Conservation (phyloP, 2,113 vertebrate genomes). For the Egretta garzetta region DNA sequence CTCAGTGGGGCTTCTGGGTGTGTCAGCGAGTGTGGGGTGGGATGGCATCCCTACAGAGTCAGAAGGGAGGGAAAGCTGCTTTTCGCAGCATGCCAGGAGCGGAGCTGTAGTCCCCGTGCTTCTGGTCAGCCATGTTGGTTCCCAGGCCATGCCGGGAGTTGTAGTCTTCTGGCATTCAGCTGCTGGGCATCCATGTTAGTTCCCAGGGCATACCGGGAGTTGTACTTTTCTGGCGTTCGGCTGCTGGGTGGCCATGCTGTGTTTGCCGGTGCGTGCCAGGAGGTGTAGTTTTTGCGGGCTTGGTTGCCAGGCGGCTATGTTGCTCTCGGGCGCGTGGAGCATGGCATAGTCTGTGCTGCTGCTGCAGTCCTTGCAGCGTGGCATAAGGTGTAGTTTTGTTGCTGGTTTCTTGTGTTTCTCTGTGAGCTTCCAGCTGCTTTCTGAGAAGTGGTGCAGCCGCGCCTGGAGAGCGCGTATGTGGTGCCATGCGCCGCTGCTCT, state of each 20-base stretch:
- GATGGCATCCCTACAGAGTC: background rate
- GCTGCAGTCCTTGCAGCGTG: background rate
- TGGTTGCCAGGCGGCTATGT: background rate
- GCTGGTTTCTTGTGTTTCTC: background rate
- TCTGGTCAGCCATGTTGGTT: background rate
- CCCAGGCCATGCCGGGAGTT: background rate
- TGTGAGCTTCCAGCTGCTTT: background rate
- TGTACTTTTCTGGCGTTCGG: background rate
- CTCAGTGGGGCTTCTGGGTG: too few relatives aligned
- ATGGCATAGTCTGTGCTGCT: background rate
- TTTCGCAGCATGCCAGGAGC: background rate
- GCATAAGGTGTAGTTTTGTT: background rate
- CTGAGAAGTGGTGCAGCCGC: too few relatives aligned
- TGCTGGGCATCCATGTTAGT: background rate
- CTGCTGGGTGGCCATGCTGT: background rate
- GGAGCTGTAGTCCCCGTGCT: background rate
- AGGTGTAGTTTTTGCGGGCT: background rate
- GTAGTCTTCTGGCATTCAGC: background rate
- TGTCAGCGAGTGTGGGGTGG: accelerated
- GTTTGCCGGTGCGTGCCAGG: background rate
- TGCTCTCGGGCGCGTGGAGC: background rate
- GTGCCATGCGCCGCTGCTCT: too few relatives aligned
- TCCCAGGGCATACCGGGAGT: background rate
- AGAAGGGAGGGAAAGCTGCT: background rate
- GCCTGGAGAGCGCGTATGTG: too few relatives aligned